A percentile compares a stretch with the other conserved stretches of the same genome.
Conservation (phyloP, 37 sponge, comb jelly and placozoan species). For the Dysidea cf. avara region DNA sequence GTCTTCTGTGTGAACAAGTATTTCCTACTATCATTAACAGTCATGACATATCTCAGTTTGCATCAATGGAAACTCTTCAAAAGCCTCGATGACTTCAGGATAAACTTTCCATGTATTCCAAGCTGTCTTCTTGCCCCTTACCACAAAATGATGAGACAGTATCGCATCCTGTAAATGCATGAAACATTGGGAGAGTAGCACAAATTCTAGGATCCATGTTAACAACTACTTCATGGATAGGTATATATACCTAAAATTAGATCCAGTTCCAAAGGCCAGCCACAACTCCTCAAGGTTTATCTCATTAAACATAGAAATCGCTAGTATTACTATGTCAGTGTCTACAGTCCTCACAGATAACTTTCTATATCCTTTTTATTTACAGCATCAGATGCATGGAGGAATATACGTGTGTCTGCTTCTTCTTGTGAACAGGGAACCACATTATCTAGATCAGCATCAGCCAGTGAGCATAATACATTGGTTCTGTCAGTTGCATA, state of each 20-base stretch:
- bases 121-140: conserved; percentile 25
- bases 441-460: conserved; percentile 1
- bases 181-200: neutral
- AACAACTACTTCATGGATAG: too few relatives aligned
- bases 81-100: conserved; percentile 3
- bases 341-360: neutral
- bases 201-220: too few relatives aligned
- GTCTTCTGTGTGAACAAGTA: conserved; percentile 12
- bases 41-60: too few relatives aligned
- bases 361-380: conserved; percentile 15
- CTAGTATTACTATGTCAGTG: neutral
- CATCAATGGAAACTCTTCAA: too few relatives aligned
- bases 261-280: neutral
- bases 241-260: neutral
- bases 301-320: too few relatives aligned
- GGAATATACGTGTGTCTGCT: neutral
- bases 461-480: too few relatives aligned
- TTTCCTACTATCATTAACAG: conserved; percentile 20
- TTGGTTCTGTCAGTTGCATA: too few relatives aligned
- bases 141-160: conserved; percentile 8
- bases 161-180: conserved; percentile 23
- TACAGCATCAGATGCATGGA: conserved; percentile 13
- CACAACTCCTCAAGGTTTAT: conserved; percentile 9
- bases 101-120: conserved; percentile 18
- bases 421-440: conserved; percentile 5